These are phyloP conservation scores for Coendou prehensilis DNA, from an alignment of 2,797 vertebrate species.

Conservation along the genomic window DNA sequence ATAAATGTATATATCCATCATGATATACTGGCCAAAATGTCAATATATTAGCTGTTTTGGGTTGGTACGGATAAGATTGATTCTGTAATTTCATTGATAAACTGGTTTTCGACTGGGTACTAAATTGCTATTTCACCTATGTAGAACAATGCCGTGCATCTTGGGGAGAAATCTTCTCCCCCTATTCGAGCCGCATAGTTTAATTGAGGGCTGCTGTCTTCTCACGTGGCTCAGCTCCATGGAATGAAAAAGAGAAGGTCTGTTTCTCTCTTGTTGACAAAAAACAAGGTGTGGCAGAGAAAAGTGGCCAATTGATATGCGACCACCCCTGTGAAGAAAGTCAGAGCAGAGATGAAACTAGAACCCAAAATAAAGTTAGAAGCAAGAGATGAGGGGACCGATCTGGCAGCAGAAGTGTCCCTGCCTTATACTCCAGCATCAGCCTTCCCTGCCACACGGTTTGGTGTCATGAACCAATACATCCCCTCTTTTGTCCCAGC, in stretches of 20 bases:
- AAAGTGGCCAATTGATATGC: too few relatives aligned
- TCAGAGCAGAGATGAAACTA: neutral
- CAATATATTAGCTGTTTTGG: neutral
- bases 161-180: neutral
- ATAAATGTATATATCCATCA: neutral
- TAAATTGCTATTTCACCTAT: neutral
- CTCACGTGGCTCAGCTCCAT: neutral
- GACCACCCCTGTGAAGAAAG: neutral
- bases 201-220: neutral
- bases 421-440: neutral
- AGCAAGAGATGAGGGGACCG: neutral
- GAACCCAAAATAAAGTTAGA: neutral
- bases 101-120: too few relatives aligned
- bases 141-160: neutral
- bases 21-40: neutral
- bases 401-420: neutral
- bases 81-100: neutral
- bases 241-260: neutral
- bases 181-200: neutral
- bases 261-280: neutral
- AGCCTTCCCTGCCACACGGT: neutral
- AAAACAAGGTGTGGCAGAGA: neutral
- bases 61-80: neutral
- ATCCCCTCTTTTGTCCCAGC: neutral
- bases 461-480: neutral